A percentile compares a stretch with the other conserved stretches of the same genome.
phyloP scores from a whole-genome alignment of 2,888 invertebrate species.

The Oxytorus armatus region DNA sequence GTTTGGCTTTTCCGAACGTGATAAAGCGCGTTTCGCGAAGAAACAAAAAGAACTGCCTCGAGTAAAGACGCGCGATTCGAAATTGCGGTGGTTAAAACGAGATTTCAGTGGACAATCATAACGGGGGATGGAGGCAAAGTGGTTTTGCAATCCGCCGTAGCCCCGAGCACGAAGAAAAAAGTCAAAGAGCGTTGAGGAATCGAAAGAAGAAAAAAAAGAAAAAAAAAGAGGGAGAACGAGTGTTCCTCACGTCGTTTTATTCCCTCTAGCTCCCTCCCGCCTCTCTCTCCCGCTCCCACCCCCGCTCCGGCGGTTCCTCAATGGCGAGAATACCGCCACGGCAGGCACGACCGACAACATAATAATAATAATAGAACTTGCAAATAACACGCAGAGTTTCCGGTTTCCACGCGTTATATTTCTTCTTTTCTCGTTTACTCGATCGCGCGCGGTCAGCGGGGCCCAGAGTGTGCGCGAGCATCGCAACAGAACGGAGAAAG shows the following conservation, averaged over 20 bases:
- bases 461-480: slow-evolving; percentile 27
- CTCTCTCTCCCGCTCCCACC: background rate
- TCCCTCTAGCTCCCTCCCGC: no score
- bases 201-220: slow-evolving; percentile 4
- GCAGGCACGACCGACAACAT: slow-evolving; percentile 1
- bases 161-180: slow-evolving; percentile 24
- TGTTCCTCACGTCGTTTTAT: slow-evolving; percentile 12
- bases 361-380: slow-evolving; percentile 5
- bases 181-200: slow-evolving; percentile 40
- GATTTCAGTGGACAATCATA: background rate
- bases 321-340: slow-evolving; percentile 21
- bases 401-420: background rate
- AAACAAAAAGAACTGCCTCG: slow-evolving; percentile 10
- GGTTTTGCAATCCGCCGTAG: slow-evolving; percentile 51
- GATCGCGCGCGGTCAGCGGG: slow-evolving; percentile 22
- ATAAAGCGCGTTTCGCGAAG: slow-evolving; percentile 33
- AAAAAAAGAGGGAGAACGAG: slow-evolving; percentile 38
- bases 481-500: slow-evolving; percentile 34
- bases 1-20: background rate
- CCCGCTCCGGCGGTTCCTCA: background rate
- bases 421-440: background rate
- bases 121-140: slow-evolving; percentile 26
- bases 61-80: background rate
- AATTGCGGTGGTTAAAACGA: slow-evolving; percentile 30
- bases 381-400: background rate